Base-by-base conservation (phyloP, 64 coral and sea anemone genomes). In the Montipora capricornis region DNA sequence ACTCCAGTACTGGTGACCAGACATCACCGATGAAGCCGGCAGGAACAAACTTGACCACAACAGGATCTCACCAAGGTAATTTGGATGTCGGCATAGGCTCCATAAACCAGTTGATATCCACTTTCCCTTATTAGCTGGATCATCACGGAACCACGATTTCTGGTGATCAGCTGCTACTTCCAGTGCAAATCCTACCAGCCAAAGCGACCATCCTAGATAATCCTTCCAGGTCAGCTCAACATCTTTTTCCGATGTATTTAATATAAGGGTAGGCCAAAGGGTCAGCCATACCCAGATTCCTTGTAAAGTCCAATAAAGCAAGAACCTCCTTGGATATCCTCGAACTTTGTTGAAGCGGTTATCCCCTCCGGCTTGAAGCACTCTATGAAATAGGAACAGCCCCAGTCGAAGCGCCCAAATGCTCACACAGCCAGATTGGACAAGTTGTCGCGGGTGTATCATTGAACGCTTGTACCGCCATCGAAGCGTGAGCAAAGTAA, bases 1-100 rank as follows among this genome's bases (percentile, higher is more conserved):
- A 87, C 95, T 99, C 19, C 76, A 70, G 80, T 79, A 94, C 86
- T 99, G 91, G 89, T 64, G 13, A 70, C 95, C 98, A 79, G 82
- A 76, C 98, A 99, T 99, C 5, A 96, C 92, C 20, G 92, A 91
- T 6, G 79, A 86, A 58, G 98, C 92, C 12, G 98, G 87, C 1
- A 99, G 80, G 19, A 91, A 99, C 20, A 99, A 74, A 9, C 98
- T 90, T 44, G 85, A 68, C 98, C 98, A 99, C 29, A 99, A 76
- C 8, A 99, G 15, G 51, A 99, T 96, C 80, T 99, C 98, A 49
- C 98, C 98, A 81, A 99, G 87, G 47, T 99, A 99, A 68, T 99
- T 99, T 13, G 98, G 98, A 51, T 99, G 89, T 47, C 92, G 98
- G 17, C 95, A 86, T 44, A 94, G 46, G 44, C 95, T 99, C 98